Conservation (phyloP, 2,888 invertebrate genomes). For the Drosophila longiperda region DNA sequence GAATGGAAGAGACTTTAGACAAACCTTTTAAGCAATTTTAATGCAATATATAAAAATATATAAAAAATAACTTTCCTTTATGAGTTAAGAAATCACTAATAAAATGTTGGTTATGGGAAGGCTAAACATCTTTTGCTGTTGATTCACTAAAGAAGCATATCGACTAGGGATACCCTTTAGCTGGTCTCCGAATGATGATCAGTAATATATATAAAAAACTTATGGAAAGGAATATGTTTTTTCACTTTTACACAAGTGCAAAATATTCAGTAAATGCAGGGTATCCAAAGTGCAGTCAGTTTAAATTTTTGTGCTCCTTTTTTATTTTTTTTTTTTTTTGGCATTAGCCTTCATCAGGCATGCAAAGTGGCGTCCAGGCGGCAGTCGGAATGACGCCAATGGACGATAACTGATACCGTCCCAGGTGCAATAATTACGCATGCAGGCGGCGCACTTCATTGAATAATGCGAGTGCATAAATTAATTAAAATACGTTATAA, state of each 20-base stretch:
- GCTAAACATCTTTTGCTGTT: constrained; percentile 16
- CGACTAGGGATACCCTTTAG: not conserved
- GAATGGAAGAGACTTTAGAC: constrained; percentile 36
- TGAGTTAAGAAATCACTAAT: constrained; percentile 13
- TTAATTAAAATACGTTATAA: constrained; percentile 83
- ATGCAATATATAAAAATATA: constrained; percentile 34
- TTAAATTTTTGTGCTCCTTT: not conserved
- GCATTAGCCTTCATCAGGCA: constrained; percentile 52
- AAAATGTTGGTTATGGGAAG: constrained; percentile 19
- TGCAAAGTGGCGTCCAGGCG: constrained; percentile 47
- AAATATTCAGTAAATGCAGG: not conserved
- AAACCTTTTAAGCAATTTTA: constrained; percentile 52
- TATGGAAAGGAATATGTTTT: not conserved
- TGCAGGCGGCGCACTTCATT: constrained; percentile 83
- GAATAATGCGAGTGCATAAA: constrained; percentile 83
- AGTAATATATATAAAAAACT: not conserved
- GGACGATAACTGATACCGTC: constrained; percentile 57
- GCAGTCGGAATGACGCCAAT: constrained; percentile 63
- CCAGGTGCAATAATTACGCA: constrained; percentile 80
- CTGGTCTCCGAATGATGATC: not conserved
- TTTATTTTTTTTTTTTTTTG: constrained; percentile 16
- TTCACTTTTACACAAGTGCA: not conserved
- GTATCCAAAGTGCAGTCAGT: not conserved
- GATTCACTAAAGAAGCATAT: constrained; percentile 7
- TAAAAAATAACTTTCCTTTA: constrained; percentile 36